Evolutionary conservation across 2,888 invertebrate species (phyloP), one percentile per base, ranked within the genome.

Genomic region (Synanthedon andrenaeformis): DNA sequence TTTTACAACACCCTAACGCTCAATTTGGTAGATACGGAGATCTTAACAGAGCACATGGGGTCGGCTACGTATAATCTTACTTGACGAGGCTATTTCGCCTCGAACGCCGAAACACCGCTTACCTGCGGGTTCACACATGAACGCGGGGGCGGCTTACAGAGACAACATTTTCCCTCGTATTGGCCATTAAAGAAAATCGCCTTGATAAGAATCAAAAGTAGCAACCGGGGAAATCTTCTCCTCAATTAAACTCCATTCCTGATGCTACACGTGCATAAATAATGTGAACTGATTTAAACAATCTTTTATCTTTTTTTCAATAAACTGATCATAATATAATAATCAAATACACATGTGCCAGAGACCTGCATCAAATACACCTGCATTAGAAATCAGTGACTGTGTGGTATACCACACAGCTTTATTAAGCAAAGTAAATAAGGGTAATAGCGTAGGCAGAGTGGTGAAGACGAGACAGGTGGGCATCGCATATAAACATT

Each of bases 401-500:
- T 5, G 23, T 23, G 23, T 23, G 5, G 23, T 23, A 23, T 35
- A 35, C 6, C 45, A 45, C 13, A 45, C 4, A 45, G 45, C 45
- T 45, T 45, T 45, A 14, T 45, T 45, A 45, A 45, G 11, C 6
- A 13, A 45, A 45, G 11, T 14, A 45, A 45, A 45, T 8, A 45
- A 45, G 14, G 45, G n/a, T 45, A 6, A 45, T n/a, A 45, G 45
- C 14, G 45, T 13, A 42, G 5, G 13, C 13, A 42, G 45, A 13
- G 45, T 13, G 14, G n/a, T 45, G 45, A 13, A 45, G 8, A 57
- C 57, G 62, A 63, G 68, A 68, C 73, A 72, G 74, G 74, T 75
- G 73, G 63, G 61, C 65, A 59, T 61, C 64, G 61, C 59, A 66
- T 69, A 14, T 13, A 70, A 70, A 78, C 73, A 74, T 54, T 55